phyloP scores from a whole-genome alignment of 2,888 invertebrate species.

The Eristalis tenax region DNA sequence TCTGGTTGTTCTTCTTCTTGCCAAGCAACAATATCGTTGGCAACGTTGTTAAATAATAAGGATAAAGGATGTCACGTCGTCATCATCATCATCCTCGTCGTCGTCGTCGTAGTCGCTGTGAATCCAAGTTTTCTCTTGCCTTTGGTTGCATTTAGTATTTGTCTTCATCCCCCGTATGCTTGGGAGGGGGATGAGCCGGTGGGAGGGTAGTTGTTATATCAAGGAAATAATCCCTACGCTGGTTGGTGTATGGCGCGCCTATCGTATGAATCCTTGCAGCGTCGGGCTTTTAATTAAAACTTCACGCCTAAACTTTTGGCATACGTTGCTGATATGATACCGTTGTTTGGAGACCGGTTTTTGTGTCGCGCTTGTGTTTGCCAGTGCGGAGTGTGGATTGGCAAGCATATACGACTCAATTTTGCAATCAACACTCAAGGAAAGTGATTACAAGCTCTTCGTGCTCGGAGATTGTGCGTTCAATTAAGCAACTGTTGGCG shows the following conservation, averaged over 20 bases:
- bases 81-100: neutral
- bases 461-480: neutral
- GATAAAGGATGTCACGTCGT: conserved; percentile 67
- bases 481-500: neutral
- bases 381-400: neutral
- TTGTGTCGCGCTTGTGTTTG: neutral
- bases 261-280: conserved; percentile 19
- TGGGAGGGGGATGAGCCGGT: conserved; percentile 7
- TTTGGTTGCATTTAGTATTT: conserved; percentile 20
- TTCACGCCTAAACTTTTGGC: conserved; percentile 65
- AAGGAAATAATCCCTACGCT: conserved; percentile 18
- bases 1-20: neutral
- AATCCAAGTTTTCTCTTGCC: conserved; percentile 10
- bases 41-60: conserved; percentile 67
- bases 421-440: neutral
- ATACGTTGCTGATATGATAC: conserved; percentile 41
- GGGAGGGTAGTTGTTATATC: neutral
- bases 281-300: conserved; percentile 65
- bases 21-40: conserved; percentile 62
- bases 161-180: conserved; percentile 31
- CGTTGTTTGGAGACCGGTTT: neutral
- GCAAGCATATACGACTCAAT: neutral
- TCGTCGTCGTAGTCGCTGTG: conserved; percentile 8
- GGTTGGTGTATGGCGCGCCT: neutral
- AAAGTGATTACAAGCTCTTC: neutral